Base-by-base conservation (phyloP, 2,113 vertebrate species). In the Beaufortia kweichowensis region DNA sequence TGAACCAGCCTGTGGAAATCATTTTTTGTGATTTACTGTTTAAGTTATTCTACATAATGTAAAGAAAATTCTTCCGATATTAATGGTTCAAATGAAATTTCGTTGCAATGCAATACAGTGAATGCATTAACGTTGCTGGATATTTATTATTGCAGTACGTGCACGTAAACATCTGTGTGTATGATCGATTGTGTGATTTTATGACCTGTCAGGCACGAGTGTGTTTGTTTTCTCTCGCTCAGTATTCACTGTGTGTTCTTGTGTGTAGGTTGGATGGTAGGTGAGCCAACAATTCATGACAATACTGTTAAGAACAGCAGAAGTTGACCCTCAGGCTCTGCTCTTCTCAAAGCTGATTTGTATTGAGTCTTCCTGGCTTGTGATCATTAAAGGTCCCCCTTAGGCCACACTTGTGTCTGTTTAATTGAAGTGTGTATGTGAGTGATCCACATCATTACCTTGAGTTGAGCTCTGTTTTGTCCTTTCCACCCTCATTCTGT, bases 331-430 rank as follows among this genome's bases (percentile, higher is more conserved):
- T 26, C 65, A 41, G 78, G 81, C 63, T 68, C 14, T 80, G 77
- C 76, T 77, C 68, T 67, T 80, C 77, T 80, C 68, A 79, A 80
- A 83, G 77, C 81, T 77, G 81, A 79, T 83, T 83, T 83, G 73
- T 80, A 83, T 83, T 69, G 77, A 83, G 74, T 75, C 31, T 79
- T 74, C 63, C 55, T 77, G 28, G 43, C 39, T 77, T 77, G 68
- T 80, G 68, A 83, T 79, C 81, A 83, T 83, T 80, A 79, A 48
- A 74, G 81, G 24, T 74, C 24, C 68, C 77, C 81, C 81, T 21
- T 79, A 73, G 81, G 80, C 78, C 73, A 57, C 53, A 39, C 75
- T 73, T 74, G 77, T 81, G 65, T 80, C 63, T 53, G 48, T 82
- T 68, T 79, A 83, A 83, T 83, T 81, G 79, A 72, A 64, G 64